Evolutionary conservation across 2,888 invertebrate genomes (phyloP), one percentile per base, ranked within the genome.

Genomic region (Notodonta dromedarius): DNA sequence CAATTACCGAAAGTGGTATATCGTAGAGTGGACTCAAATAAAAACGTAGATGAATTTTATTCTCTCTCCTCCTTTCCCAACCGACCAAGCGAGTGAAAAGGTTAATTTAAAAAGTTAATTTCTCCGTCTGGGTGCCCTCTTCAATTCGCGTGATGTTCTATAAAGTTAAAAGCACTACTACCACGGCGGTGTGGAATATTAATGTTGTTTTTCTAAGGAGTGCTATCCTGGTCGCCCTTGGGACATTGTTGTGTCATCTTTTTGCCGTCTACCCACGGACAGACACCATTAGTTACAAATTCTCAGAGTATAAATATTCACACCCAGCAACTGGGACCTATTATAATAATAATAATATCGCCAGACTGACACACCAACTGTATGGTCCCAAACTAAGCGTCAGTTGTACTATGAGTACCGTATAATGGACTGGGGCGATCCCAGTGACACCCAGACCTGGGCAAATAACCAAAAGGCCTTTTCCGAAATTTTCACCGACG

Each of bases 251-350:
- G 82, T 85, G 82, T 88, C 86, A 86, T 87, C 85, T 84, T 83
- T 80, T 82, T 81, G 74, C 84, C 83, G 88, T 88, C 87, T 79
- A 76, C 71, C 71, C 74, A 77, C 69, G 82, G 89, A 89, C 86
- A 88, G 80, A 66, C 80, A 83, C 82, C 88, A 89, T 90, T 88
- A 87, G 77, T 89, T 88, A 85, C 76, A 82, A 84, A 87, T 85
- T 85, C 80, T 77, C 66, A 79, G 80, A 73, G 80, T 85, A 83
- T 79, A 82, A 82, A 82, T 78, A 80, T 82, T 80, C 74, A 63
- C 68, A 68, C 64, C 66, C 65, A 57, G 67, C 59, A 55, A 65
- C 63, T 60, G 66, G 56, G 55, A 54, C 59, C 66, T 73, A 63
- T 65, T 59, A 66, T 67, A n/a, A n/a, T 24, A 24, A 24, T 24